These are phyloP conservation scores for Drosophila diplacantha DNA, from an alignment of 2,888 invertebrate species.

Conservation along the genomic window DNA sequence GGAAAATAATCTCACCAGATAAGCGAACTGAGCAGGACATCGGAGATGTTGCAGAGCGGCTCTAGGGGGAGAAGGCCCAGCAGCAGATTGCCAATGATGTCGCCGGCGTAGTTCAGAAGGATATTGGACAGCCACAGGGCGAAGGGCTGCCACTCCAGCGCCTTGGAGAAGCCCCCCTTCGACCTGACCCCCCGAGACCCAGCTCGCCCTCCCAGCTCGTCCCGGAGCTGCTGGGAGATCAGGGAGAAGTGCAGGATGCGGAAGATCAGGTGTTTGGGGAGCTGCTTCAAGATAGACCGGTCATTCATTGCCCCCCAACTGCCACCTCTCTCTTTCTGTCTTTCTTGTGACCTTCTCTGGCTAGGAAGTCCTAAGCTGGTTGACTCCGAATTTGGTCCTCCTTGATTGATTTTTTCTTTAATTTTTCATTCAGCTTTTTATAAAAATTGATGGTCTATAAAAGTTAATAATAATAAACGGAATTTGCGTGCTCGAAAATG, in stretches of 20 bases:
- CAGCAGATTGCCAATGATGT: constrained; percentile 54
- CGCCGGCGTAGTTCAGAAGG: constrained; percentile 53
- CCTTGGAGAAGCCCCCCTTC: constrained; percentile 2
- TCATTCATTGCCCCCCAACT: constrained; percentile 36
- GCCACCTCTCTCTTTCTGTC: neutral
- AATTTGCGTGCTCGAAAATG: constrained; percentile 24
- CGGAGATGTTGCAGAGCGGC: constrained; percentile 48
- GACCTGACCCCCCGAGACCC: neutral
- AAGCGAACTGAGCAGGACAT: constrained; percentile 45
- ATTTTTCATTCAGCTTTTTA: constrained; percentile 7
- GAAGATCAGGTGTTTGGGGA: constrained; percentile 52
- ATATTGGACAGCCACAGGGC: constrained; percentile 54
- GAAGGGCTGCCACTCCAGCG: constrained; percentile 48
- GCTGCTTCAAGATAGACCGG: constrained; percentile 42
- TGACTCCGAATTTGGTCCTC: constrained; percentile 47
- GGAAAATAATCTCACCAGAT: constrained; percentile 37
- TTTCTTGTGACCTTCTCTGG: neutral
- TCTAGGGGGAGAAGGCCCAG: constrained; percentile 56
- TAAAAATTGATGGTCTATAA: constrained; percentile 19
- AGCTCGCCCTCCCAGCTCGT: constrained; percentile 40
- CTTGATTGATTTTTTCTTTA: constrained; percentile 33
- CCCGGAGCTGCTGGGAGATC: constrained; percentile 56
- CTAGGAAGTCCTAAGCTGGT: constrained; percentile 1
- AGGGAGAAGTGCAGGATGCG: constrained; percentile 54
- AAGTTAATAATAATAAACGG: constrained; percentile 7